Evolutionary conservation across 1,140 invertebrate genomes (phyloP), one percentile per base, ranked within the genome.

Genomic region (Anadara kagoshimensis): DNA sequence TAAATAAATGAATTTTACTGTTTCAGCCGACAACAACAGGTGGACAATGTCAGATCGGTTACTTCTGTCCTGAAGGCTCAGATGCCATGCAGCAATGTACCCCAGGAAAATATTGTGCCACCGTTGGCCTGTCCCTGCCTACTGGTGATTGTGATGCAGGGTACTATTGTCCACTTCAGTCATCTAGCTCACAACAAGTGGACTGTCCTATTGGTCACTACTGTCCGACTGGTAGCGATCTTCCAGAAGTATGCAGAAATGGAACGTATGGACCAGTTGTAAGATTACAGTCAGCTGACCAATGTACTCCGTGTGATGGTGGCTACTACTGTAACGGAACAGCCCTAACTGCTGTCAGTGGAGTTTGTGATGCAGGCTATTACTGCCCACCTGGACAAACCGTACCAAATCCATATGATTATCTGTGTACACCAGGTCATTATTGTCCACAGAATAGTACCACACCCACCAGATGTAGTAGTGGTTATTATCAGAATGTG

Each of bases 341-440:
- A 22, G 86, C 82, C 26, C 73, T 85, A 3, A 83, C 51, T 63
- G 74, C 76, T 20, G 78, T 83, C 16, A 76, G 71, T 69, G 86
- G 81, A 44, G 62, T 16, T 24, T 88, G 86, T 81, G 73, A 76
- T 54, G 69, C 71, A 78, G 85, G 86, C 44, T 88, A 69, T 61
- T 88, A 86, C 73, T 88, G 87, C 56, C 87, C 87, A n/a, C 56
- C 67, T n/a, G 87, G 84, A 24, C 87, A 88, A 64, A 79, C 81
- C 1, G 80, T 79, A 5, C 87, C 87, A 0, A 82, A 78, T 41
- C 87, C 87, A 0, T 83, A 78, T 64, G 75, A 73, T 26, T 86
- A 83, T 75, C 65, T 83, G 24, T 88, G 87, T 73, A 78, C 78
- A 1, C 76, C 64, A 20, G 83, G 84, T 14, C 80, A 86, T 64